Evolutionary conservation across 2,888 invertebrate species (phyloP), one percentile per base, ranked within the genome.

Genomic region (Diarsia rubi): DNA sequence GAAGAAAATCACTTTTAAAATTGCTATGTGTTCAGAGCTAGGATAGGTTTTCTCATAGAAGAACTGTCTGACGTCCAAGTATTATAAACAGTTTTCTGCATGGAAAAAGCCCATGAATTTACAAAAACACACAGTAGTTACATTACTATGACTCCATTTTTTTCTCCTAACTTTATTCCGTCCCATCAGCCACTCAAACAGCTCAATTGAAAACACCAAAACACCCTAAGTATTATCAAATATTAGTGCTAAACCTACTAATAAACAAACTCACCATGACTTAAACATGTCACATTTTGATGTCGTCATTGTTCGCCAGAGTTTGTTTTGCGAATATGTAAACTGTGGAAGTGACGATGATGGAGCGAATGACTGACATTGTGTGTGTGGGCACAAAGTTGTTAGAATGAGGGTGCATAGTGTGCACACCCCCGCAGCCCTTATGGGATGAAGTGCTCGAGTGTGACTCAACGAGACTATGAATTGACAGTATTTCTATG

Each of bases 341-440:
- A 90, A 91, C 91, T 90, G 84, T 90, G 88, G 84, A 89, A 88
- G 86, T 83, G 90, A 89, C 86, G 86, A 89, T 91, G 93, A 94
- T 93, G 91, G 93, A 94, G 69, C 80, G 86, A 78, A 80, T 69
- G 79, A 68, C 54, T 44, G 60, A 71, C 88, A 91, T 93, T 94
- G 94, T 95, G 89, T 94, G 89, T 88, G 90, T 79, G 89, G 92
- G 94, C 94, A 92, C 92, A 94, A 94, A 94, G 88, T 92, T 94
- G 94, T 93, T 91, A 91, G 81, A 89, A 70, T 73, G 86, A 83
- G 89, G 84, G 86, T 80, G 85, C 62, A 59, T 9, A n/a, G 62
- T 24, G 62, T 62, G 62, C 90, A 85, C 87, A 87, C 91, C 91
- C 91, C 86, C 89, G 75, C 81, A 69, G 65, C 77, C 71, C 81